These are phyloP conservation scores for Trimorus sp. DNA, from an alignment of 2,888 invertebrate species.

Conservation along the genomic window DNA sequence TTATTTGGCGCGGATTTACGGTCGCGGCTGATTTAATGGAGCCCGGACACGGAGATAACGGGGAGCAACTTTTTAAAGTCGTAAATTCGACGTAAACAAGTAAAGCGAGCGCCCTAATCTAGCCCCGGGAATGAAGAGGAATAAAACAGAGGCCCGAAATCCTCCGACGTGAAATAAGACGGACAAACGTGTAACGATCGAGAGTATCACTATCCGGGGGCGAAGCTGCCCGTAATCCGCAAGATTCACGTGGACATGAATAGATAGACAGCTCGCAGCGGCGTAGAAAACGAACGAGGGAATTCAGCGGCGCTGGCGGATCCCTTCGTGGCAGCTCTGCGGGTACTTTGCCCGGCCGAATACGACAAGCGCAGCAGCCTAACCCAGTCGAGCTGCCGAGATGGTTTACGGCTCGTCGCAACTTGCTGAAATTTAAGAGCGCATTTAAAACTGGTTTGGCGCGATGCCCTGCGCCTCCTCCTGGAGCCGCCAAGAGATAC, in stretches of 20 bases:
- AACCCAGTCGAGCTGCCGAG: conserved; percentile 77
- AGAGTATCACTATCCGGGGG: conserved; percentile 70
- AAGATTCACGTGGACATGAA: conserved; percentile 70
- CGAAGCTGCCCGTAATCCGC: conserved; percentile 72
- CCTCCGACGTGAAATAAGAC: conserved; percentile 58
- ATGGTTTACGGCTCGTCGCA: conserved; percentile 81
- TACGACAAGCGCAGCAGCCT: conserved; percentile 77
- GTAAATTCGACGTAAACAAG: conserved; percentile 64
- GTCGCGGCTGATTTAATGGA: conserved; percentile 55
- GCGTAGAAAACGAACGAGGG: conserved; percentile 66
- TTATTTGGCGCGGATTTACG: conserved; percentile 48
- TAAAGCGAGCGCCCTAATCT: conserved; percentile 59
- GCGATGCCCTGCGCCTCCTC: conserved; percentile 80
- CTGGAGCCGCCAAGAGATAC: conserved; percentile 77
- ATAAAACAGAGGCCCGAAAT: conserved; percentile 57
- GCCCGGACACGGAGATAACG: conserved; percentile 55
- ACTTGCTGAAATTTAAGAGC: conserved; percentile 81
- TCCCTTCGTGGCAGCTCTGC: conserved; percentile 75
- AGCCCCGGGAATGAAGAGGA: conserved; percentile 53
- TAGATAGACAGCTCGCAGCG: conserved; percentile 57
- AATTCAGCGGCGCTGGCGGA: conserved; percentile 70
- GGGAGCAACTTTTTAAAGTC: conserved; percentile 52
- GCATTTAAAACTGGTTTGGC: conserved; percentile 82
- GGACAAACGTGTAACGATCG: conserved; percentile 66
- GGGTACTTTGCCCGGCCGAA: conserved; percentile 75